Base-by-base conservation (phyloP, 2,888 invertebrate genomes). In the Bugula neritina region DNA sequence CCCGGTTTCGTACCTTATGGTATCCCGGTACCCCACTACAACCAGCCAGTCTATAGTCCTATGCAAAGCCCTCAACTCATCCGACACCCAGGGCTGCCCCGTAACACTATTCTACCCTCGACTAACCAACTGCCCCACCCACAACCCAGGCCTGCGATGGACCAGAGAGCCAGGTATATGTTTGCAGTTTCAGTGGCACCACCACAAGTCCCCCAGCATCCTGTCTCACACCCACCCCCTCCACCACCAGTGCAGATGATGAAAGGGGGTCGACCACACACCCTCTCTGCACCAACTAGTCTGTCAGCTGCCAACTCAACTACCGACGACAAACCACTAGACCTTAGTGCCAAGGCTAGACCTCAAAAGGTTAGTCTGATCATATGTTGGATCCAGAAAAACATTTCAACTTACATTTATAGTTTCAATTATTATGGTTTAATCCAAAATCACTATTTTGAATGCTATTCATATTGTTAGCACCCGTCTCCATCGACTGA, bases 1-100 rank as follows among this genome's bases (percentile, higher is more conserved):
- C 63, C 21, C 31, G 34, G 17, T 5, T 63, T 63, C 10, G 31
- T 63, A 10, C 63, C 63, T 5, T 63, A 63, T 63, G 63, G 63
- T 27, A 29, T 63, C 2, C 31, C 27, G 2, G 29, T 63, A 63
- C 63, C 27, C 13, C 27, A 27, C 5, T 27, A 63, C 63, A 27
- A 21, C 17, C 63, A 31, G 10, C 63, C 63, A 31, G 10, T 63
- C 2, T 63, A 63, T 31, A 21, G 27, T 63, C 2, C 29, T 43
- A 43, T 43, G 43, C 43, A 43, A 63, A 5, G 31, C n/a, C 29
- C 29, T 10, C 63, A 63, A n/a, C 29, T 27, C 31, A 10, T 27
- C 10, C 2, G 31, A 10, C 63, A 63, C 34, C 21, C 27, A 27
- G 31, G 10, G 27, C 2, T 21, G 27, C 63, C 27, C 10, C 63